Evolutionary conservation across 1,140 invertebrate species (phyloP).

Genomic region (Babylonia areolata): DNA sequence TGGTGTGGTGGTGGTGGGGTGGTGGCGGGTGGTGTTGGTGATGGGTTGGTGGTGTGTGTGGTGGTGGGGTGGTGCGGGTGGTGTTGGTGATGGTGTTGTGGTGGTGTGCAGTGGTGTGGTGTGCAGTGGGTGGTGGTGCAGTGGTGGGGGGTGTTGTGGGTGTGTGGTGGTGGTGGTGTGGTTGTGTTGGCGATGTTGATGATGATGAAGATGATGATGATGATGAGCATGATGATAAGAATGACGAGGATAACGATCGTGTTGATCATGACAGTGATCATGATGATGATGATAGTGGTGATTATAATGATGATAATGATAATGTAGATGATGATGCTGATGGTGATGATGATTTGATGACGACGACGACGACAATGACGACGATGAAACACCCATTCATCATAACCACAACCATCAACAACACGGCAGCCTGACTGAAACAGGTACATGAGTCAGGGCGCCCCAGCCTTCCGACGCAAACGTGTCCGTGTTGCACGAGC

Average conservation of each 20-base stretch:
- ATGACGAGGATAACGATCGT: background rate
- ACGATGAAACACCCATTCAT: too few species aligned
- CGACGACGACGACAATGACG: constrained; percentile 17
- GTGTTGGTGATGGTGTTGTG: constrained; percentile 36
- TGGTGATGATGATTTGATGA: background rate
- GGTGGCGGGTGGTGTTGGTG: too few species aligned
- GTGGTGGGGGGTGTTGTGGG: too few species aligned
- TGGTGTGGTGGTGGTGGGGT: too few species aligned
- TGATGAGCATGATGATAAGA: constrained; percentile 18
- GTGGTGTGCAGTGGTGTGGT: too few species aligned
- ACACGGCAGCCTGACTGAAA: too few species aligned
- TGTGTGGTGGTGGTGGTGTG: background rate
- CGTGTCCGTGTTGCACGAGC: constrained; percentile 49
- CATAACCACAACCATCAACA: too few species aligned
- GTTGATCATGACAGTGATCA: constrained; percentile 41
- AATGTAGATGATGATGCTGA: constrained; percentile 43
- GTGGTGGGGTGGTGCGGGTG: too few species aligned
- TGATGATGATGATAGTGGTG: constrained; percentile 42
- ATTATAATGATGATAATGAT: constrained; percentile 46
- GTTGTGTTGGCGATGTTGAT: constrained; percentile 6
- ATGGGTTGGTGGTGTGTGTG: too few species aligned
- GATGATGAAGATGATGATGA: constrained; percentile 44
- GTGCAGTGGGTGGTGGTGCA: too few species aligned
- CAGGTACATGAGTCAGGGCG: constrained; percentile 66
- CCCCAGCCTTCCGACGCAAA: constrained; percentile 43